Evolutionary conservation across 2,113 vertebrate genomes (phyloP).

Genomic region (Emydura subglobosa): DNA sequence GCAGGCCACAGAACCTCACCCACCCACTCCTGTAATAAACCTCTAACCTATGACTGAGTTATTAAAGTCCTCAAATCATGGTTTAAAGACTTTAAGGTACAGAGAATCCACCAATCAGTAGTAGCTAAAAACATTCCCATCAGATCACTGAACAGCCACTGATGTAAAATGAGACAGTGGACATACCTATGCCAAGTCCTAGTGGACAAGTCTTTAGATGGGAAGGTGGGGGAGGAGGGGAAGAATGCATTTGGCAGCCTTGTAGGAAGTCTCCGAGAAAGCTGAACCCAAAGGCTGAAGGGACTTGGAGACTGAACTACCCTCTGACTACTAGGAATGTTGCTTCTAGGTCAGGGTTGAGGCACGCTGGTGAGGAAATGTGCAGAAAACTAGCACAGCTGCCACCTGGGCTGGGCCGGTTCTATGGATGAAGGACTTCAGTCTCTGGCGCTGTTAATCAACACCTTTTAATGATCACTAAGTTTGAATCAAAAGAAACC

Average conservation of each 20-base stretch:
- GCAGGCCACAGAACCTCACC: too few relatives aligned
- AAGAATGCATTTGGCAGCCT: neutral
- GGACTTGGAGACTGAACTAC: neutral
- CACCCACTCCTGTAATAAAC: too few relatives aligned
- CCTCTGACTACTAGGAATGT: neutral
- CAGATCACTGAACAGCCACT: fast-evolving
- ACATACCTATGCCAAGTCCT: neutral
- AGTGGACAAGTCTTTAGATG: neutral
- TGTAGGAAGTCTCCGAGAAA: neutral
- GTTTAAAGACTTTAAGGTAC: too few relatives aligned
- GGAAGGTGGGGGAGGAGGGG: neutral
- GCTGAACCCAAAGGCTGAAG: neutral
- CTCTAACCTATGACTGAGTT: too few relatives aligned
- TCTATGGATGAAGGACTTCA: neutral
- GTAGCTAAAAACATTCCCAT: neutral
- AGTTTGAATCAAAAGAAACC: neutral
- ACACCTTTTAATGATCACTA: neutral
- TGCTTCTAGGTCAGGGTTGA: neutral
- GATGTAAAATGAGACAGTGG: neutral
- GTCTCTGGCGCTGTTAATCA: neutral
- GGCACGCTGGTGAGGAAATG: neutral
- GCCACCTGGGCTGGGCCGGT: neutral
- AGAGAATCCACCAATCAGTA: neutral
- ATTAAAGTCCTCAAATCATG: too few relatives aligned
- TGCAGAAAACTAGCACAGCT: neutral